Base-by-base conservation (phyloP, 2,113 vertebrate species). In the Chloropsis cyanopogon region DNA sequence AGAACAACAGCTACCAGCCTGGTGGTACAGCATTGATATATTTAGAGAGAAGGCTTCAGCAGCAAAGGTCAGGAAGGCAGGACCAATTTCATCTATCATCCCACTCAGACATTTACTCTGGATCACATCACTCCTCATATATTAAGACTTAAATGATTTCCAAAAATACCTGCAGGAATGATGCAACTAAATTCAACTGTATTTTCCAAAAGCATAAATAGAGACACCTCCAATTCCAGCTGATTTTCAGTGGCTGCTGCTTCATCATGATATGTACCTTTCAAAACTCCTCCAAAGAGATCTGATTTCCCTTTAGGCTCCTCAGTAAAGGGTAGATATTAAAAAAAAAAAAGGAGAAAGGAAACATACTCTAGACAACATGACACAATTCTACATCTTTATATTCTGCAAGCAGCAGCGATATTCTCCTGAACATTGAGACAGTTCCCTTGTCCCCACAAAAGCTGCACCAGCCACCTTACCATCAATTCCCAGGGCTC, bases 401-500 rank as follows among this genome's bases (percentile, higher is more conserved):
- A 22, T 15, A 49, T 41, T 16, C 54, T 60, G 50, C 69, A 75
- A 60, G 63, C 7, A 10, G 86, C 61, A 22, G 41, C 49, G 65
- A 33, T 50, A 11, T 31, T 70, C 61, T 46, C 52, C 8, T 21
- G 60, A 64, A 29, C 56, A 47, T 23, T 72, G 61, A 35, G 61
- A 39, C 41, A 53, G 37, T 16, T 59, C 39, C 24, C 20, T 68
- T 50, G 23, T 16, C 44, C 68, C 61, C n/a, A 41, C 13, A 52
- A 54, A 68, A 89, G 35, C 70, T 61, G 22, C 24, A 29, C 3
- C 70, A 86, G 54, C 7, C 69, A 71, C n/a, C 98, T 97, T 97
- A 99, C 99, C 99, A 20, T 99, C 99, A 22, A 99, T 99, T 17
- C 99, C 99, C 95, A 99, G 95, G 71, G 98, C 98, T 8, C 97